Evolutionary conservation across 2,888 invertebrate genomes (phyloP), one percentile per base, ranked within the genome.

Genomic region (Flabesymbios commensalis): DNA sequence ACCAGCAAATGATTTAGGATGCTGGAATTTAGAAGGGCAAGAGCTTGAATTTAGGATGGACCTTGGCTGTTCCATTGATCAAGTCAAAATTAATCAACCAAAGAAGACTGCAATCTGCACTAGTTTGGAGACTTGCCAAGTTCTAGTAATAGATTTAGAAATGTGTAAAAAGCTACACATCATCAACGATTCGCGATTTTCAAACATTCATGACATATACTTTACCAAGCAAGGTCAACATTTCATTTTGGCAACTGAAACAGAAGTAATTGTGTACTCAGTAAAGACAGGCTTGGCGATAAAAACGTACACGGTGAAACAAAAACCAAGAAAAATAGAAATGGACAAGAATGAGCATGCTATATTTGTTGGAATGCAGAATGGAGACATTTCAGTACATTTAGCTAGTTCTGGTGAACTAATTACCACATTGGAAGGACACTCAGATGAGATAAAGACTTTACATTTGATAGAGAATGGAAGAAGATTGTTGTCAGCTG

Each of bases 11-110:
- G 67, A 69, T 19, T n/a, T 69, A 1, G 65, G 51, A 1, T 51
- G 59, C 33, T 69, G 69, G 69, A 51, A 65, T 33, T 31, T 69
- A 14, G 63, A 54, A 14, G 36, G 28, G 10, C 54, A 61, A 26
- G 22, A 33, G 24, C 14, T 67, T 43, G 39, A 31, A 10, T 61
- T 42, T 47, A 28, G 41, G 19, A 2, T 68, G 3, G 47, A 61
- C 2, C 39, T 67, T 4, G 49, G 36, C 10, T 49, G 32, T 36
- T 59, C 29, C 36, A n/a, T 33, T 19, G 36, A 48, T 29, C n/a
- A n/a, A n/a, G n/a, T n/a, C n/a, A n/a, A n/a, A n/a, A n/a, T n/a
- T n/a, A n/a, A n/a, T n/a, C n/a, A n/a, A n/a, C n/a, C n/a, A n/a
- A n/a, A n/a, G n/a, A n/a, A n/a, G n/a, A n/a, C n/a, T n/a, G n/a